These are phyloP conservation scores for Pteromalus puparum DNA, from an alignment of 1,140 invertebrate species.

Conservation along the genomic window DNA sequence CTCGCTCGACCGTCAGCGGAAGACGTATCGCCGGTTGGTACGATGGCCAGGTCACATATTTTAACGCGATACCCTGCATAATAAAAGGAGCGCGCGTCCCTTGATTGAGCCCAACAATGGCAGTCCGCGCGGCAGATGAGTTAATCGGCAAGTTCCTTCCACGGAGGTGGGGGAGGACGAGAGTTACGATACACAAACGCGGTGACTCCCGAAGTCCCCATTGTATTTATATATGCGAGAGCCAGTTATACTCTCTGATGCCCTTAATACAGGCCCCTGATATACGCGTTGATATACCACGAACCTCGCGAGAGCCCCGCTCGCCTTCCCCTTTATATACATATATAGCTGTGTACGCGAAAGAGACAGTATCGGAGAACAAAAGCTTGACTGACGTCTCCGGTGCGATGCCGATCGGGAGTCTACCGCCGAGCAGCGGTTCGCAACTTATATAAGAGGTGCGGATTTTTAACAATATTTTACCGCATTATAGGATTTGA, in stretches of 20 bases:
- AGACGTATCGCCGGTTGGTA: slow-evolving; percentile 17
- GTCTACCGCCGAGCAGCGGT: slow-evolving; percentile 31
- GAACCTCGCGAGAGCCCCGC: neutral
- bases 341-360: slow-evolving; percentile 48
- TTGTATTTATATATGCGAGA: neutral
- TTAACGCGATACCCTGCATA: slow-evolving; percentile 65
- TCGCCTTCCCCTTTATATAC: neutral
- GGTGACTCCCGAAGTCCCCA: neutral
- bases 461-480: no score
- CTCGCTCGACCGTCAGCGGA: neutral
- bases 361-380: slow-evolving; percentile 66
- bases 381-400: slow-evolving; percentile 70
- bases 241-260: neutral
- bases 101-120: slow-evolving; percentile 74
- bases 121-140: slow-evolving; percentile 67
- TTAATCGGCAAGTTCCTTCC: slow-evolving; percentile 75
- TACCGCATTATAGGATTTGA: no score
- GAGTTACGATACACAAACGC: neutral
- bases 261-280: slow-evolving; percentile 21
- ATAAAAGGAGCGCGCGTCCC: slow-evolving; percentile 66
- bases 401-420: slow-evolving; percentile 59
- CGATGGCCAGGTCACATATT: slow-evolving; percentile 48
- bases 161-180: slow-evolving; percentile 50
- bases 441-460: slow-evolving; percentile 17
- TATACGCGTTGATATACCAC: slow-evolving; percentile 14